A percentile compares a stretch with the other conserved stretches of the same genome.
Conservation (phyloP, 2,888 invertebrate genomes). For the Azorinus chamasolen region DNA sequence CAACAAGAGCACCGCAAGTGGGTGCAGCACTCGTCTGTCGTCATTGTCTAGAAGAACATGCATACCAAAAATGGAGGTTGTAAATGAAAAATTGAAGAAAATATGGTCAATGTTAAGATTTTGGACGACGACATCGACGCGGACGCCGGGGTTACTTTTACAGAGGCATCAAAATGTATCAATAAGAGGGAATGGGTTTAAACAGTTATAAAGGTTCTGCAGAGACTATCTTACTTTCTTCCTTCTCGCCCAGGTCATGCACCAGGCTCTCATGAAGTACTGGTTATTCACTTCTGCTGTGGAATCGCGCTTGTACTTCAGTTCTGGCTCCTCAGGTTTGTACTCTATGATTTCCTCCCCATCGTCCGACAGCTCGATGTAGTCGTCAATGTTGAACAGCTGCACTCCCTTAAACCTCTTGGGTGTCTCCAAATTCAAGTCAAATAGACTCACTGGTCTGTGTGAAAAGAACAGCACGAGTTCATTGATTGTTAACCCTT, state of each 20-base stretch:
- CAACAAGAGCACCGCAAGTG: no score
- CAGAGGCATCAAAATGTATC: no score
- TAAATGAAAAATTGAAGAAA: no score
- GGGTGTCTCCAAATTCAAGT: slow-evolving; percentile 25
- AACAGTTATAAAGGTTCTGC: no score
- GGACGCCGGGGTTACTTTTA: no score
- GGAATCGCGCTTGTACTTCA: slow-evolving; percentile 36
- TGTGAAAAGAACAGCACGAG: neutral
- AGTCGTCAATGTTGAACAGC: slow-evolving; percentile 12
- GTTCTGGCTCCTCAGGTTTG: slow-evolving; percentile 42
- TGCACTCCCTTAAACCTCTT: slow-evolving; percentile 25
- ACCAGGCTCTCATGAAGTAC: slow-evolving; percentile 64
- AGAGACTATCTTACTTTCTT: slow-evolving; percentile 62
- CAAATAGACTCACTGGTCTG: slow-evolving; percentile 52
- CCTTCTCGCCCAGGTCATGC: slow-evolving; percentile 71
- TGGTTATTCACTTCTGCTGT: slow-evolving; percentile 47
- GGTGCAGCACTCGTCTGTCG: no score
- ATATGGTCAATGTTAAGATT: no score
- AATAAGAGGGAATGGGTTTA: no score
- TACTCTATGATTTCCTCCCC: slow-evolving; percentile 57
- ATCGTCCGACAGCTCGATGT: slow-evolving; percentile 45
- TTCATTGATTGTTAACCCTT: no score
- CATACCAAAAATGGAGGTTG: no score
- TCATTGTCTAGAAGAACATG: no score
- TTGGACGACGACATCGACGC: no score